Conservation (phyloP, 2,888 invertebrate genomes). For the Ormyrus labotus region DNA sequence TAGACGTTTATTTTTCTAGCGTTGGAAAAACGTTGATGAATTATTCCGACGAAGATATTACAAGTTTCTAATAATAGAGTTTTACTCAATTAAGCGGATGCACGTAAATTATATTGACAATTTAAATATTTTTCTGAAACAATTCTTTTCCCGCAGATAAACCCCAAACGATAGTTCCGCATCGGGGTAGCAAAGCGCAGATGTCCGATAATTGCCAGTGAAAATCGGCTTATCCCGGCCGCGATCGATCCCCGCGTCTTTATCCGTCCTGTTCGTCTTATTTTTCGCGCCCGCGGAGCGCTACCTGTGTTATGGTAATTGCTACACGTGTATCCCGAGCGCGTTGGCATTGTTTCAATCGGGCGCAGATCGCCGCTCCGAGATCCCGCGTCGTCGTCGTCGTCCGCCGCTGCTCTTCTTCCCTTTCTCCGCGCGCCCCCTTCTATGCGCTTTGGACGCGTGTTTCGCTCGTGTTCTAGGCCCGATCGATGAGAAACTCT, state of each 20-base stretch:
- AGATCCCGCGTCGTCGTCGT: not conserved
- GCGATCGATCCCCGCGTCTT: not conserved
- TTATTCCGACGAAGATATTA: no score
- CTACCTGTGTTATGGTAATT: slow-evolving; percentile 68
- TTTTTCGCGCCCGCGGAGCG: slow-evolving; percentile 37
- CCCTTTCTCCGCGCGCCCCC: not conserved
- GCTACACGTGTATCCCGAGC: slow-evolving; percentile 66
- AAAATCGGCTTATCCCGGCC: no score
- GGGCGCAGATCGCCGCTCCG: slow-evolving; percentile 10
- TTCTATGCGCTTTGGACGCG: not conserved
- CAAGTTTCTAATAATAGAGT: no score
- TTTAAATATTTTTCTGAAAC: no score
- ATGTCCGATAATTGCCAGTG: no score
- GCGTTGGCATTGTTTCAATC: slow-evolving; percentile 68
- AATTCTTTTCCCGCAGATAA: no score
- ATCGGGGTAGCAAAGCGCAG: no score
- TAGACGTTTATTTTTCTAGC: no score
- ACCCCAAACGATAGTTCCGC: no score
- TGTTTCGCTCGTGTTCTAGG: not conserved
- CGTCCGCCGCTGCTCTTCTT: not conserved
- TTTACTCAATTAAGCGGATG: no score
- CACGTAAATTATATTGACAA: no score
- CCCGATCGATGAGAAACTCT: not conserved
- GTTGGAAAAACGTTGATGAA: no score
- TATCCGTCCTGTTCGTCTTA: slow-evolving; percentile 31